phyloP scores from a whole-genome alignment of 2,888 invertebrate species.

The Disparrhopalites patrizii region DNA sequence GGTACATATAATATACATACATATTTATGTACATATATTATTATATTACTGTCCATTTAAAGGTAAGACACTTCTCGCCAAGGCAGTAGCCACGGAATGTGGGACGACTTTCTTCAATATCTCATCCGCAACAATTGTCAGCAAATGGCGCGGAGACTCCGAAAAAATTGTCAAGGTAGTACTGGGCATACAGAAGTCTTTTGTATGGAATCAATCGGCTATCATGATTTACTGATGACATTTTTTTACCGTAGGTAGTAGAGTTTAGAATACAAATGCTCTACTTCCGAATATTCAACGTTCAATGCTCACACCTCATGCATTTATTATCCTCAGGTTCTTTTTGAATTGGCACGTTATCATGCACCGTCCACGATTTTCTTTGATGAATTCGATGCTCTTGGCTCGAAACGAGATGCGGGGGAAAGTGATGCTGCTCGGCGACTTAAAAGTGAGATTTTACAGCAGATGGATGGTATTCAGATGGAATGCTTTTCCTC shows the following conservation, averaged over 20 bases:
- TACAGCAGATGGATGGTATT: constrained; percentile 80
- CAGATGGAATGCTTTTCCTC: constrained; percentile 51
- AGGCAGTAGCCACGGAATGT: constrained; percentile 79
- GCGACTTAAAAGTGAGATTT: constrained; percentile 81
- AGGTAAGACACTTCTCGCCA: constrained; percentile 85
- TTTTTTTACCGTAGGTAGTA: not conserved
- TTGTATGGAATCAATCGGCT: not conserved
- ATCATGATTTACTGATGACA: not conserved
- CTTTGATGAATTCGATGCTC: constrained; percentile 85
- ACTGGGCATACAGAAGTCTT: not conserved
- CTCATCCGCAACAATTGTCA: constrained; percentile 81
- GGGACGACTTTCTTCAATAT: constrained; percentile 81
- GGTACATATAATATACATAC: too few species aligned
- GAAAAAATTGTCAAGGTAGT: constrained; percentile 82
- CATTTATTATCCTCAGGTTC: constrained; percentile 60
- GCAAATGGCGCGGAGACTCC: constrained; percentile 94
- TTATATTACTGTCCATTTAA: constrained; percentile 22
- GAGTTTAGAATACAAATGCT: not conserved
- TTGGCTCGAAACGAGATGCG: constrained; percentile 61
- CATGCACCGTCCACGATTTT: constrained; percentile 87
- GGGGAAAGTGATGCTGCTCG: constrained; percentile 80
- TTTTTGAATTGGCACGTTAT: constrained; percentile 80
- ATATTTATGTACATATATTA: not conserved
- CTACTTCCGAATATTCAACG: not conserved
- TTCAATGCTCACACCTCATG: not conserved